Percentiles rank a stretch among this genome's conserved stretches.
These are phyloP conservation scores for Callipepla squamata DNA, from an alignment of 2,113 vertebrate species.

Conservation along the genomic window DNA sequence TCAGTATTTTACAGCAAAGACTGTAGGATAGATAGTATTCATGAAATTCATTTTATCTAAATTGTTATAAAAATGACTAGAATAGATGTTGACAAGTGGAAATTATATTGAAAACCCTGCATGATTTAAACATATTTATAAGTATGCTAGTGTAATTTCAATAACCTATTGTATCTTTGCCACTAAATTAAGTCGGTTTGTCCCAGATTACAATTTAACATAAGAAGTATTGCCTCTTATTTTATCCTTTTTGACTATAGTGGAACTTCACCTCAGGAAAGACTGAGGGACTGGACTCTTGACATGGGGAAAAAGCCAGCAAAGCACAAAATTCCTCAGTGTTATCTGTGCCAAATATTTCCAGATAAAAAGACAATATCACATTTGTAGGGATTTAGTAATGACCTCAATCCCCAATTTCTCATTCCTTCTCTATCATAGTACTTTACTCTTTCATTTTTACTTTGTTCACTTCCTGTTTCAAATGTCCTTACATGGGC, in stretches of 20 bases:
- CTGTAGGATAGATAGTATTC: slow-evolving; percentile 43
- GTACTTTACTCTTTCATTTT: neutral
- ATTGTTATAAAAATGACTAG: slow-evolving; percentile 22
- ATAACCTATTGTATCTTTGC: slow-evolving; percentile 21
- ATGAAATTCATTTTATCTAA: slow-evolving; percentile 68
- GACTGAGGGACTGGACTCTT: neutral
- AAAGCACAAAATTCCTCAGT: neutral
- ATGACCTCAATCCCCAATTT: neutral
- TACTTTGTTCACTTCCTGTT: fast-evolving
- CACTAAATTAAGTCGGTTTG: slow-evolving; percentile 8
- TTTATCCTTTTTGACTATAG: neutral
- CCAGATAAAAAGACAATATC: neutral
- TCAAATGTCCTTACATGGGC: neutral
- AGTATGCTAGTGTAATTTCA: slow-evolving; percentile 23
- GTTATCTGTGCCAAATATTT: neutral
- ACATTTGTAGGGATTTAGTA: neutral
- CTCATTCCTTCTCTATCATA: neutral
- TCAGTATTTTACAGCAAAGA: slow-evolving; percentile 19
- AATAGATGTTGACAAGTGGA: slow-evolving; percentile 54
- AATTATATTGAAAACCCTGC: slow-evolving; percentile 57
- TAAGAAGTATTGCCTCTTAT: neutral
- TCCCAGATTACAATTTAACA: neutral
- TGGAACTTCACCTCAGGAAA: neutral
- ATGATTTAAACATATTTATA: slow-evolving; percentile 31
- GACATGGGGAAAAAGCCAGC: neutral